These are phyloP conservation scores for Aspiorhynchus laticeps DNA, from an alignment of 2,113 vertebrate species.

Conservation along the genomic window DNA sequence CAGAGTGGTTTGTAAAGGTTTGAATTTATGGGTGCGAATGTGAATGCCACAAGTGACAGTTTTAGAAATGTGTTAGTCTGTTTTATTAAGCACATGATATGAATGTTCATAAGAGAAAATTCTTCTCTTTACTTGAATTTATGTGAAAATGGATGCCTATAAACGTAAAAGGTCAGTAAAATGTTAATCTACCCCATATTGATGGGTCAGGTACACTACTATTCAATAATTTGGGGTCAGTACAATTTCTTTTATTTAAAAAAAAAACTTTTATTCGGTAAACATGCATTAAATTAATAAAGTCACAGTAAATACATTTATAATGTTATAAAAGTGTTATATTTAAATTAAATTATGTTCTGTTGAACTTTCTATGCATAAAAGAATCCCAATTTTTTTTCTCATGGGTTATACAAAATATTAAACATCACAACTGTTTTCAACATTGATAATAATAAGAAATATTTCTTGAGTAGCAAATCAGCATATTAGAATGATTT, in stretches of 20 bases:
- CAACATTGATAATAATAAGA: too few species aligned
- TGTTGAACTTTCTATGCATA: too few species aligned
- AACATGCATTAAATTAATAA: background rate
- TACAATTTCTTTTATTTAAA: background rate
- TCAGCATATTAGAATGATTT: background rate
- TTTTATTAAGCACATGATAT: background rate
- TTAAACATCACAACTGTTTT: background rate
- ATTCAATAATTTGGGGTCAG: background rate
- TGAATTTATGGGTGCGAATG: background rate
- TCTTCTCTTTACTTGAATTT: too few species aligned
- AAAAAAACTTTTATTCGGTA: background rate
- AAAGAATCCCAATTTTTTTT: too few species aligned
- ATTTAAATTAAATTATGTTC: too few species aligned
- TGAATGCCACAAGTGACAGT: background rate
- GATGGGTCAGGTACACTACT: background rate
- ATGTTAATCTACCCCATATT: background rate
- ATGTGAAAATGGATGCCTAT: too few species aligned
- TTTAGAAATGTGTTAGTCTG: background rate
- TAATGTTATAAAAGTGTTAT: background rate
- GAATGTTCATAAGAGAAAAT: too few species aligned
- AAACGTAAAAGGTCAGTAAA: too few species aligned
- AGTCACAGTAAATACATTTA: background rate
- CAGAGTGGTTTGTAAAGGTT: background rate
- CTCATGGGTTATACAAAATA: too few species aligned
- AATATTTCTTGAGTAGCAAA: too few species aligned